Conservation (phyloP, 2,888 invertebrate species). For the Sceliomorpha sp. region DNA sequence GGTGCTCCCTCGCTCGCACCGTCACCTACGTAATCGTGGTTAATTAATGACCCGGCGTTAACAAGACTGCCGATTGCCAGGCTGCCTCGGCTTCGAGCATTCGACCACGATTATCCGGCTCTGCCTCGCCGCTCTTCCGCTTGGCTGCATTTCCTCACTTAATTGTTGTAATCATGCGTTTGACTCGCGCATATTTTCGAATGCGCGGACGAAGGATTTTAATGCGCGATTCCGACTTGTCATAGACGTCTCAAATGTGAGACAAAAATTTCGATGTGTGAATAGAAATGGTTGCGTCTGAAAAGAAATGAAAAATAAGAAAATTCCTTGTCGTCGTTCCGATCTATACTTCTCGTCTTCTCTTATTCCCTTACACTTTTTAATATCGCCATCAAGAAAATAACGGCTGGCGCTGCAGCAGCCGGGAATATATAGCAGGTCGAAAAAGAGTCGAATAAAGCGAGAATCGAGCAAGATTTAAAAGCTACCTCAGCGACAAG, state of each 20-base stretch:
- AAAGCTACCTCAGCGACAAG: no score
- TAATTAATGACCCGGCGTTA: slow-evolving; percentile 73
- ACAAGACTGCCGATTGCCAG: slow-evolving; percentile 73
- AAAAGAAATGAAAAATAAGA: no score
- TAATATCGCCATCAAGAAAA: slow-evolving; percentile 1
- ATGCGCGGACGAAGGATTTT: slow-evolving; percentile 9
- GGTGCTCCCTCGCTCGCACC: slow-evolving; percentile 68
- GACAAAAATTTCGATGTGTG: no score
- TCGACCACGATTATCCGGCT: slow-evolving; percentile 69
- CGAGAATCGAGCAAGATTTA: no score
- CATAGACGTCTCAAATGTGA: no score
- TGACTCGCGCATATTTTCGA: slow-evolving; percentile 21
- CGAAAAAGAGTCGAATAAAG: no score
- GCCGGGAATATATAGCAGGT: no score
- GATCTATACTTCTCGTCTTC: not conserved
- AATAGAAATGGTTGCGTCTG: no score
- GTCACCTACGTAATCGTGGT: slow-evolving; percentile 72
- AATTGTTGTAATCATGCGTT: slow-evolving; percentile 29
- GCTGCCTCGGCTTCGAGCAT: slow-evolving; percentile 57
- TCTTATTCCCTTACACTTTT: not conserved
- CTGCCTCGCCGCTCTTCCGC: slow-evolving; percentile 61
- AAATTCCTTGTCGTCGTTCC: no score
- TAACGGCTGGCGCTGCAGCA: not conserved
- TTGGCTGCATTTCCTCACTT: slow-evolving; percentile 63
- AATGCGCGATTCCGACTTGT: no score